Conservation (phyloP, 2,888 invertebrate species). For the Lumbricus terrestris region DNA sequence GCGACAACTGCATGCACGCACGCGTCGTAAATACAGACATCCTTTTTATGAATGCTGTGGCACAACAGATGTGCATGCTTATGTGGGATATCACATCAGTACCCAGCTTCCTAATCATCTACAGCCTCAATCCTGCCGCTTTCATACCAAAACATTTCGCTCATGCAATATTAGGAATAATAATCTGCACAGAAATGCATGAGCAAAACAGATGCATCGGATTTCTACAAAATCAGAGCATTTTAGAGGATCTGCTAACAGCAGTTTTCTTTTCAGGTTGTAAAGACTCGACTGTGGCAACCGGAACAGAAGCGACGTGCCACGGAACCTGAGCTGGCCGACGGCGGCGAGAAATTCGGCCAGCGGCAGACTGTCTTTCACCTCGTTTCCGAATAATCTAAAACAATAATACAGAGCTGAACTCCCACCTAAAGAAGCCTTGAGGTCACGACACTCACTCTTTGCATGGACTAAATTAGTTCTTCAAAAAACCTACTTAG, state of each 20-base stretch:
- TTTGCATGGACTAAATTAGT: too few relatives aligned
- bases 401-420: neutral
- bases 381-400: conserved; percentile 25
- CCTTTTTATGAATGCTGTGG: neutral
- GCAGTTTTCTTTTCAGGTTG: conserved; percentile 18
- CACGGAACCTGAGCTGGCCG: conserved; percentile 69
- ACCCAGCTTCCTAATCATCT: neutral
- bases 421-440: neutral
- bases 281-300: conserved; percentile 60
- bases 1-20: neutral
- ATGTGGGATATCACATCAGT: neutral
- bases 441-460: neutral
- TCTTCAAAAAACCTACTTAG: too few relatives aligned
- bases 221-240: neutral
- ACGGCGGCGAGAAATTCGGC: conserved; percentile 68
- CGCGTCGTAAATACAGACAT: neutral
- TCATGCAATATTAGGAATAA: neutral
- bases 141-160: neutral
- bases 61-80: neutral
- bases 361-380: conserved; percentile 46
- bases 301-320: conserved; percentile 70
- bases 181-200: neutral
- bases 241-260: neutral
- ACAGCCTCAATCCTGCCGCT: neutral
- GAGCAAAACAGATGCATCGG: neutral